A percentile compares a stretch with the other conserved stretches of the same genome.
These are phyloP conservation scores for Dasyornis broadbenti DNA, from an alignment of 2,113 vertebrate genomes.

Conservation along the genomic window DNA sequence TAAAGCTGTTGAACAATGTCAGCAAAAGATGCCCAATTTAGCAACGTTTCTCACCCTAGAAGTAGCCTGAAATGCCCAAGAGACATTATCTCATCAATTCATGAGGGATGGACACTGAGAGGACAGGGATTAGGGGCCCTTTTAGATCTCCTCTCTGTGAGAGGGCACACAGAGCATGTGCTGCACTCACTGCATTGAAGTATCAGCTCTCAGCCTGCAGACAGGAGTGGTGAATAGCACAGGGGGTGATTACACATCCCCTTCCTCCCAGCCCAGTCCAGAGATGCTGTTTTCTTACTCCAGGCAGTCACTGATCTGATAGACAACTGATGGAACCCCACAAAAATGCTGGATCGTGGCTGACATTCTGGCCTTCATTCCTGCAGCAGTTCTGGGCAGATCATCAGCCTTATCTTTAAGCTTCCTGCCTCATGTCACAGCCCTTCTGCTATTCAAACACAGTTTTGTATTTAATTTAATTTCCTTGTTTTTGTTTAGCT, in stretches of 20 bases:
- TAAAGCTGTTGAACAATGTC: neutral
- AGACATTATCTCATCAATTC: neutral
- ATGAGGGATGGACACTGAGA: neutral
- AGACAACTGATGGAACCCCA: neutral
- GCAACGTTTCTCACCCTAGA: neutral
- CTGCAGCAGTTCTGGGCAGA: neutral
- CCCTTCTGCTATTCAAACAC: slow-evolving; percentile 43
- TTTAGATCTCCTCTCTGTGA: neutral
- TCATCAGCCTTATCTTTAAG: slow-evolving; percentile 55
- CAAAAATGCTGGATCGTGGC: neutral
- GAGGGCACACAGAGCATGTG: too few relatives aligned
- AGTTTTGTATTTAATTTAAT: slow-evolving; percentile 60
- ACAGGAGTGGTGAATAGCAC: neutral
- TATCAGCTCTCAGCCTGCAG: neutral
- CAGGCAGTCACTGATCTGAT: neutral
- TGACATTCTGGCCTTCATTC: neutral
- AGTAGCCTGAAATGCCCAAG: neutral
- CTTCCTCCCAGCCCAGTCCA: neutral
- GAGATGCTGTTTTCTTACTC: neutral
- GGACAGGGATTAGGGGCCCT: neutral
- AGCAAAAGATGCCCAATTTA: neutral
- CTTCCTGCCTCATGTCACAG: slow-evolving; percentile 60
- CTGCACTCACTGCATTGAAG: neutral
- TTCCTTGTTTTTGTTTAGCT: slow-evolving; percentile 68
- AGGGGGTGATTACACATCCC: neutral